Base-by-base conservation (phyloP, 1,140 invertebrate genomes). In the Sminthurides bifidus region DNA sequence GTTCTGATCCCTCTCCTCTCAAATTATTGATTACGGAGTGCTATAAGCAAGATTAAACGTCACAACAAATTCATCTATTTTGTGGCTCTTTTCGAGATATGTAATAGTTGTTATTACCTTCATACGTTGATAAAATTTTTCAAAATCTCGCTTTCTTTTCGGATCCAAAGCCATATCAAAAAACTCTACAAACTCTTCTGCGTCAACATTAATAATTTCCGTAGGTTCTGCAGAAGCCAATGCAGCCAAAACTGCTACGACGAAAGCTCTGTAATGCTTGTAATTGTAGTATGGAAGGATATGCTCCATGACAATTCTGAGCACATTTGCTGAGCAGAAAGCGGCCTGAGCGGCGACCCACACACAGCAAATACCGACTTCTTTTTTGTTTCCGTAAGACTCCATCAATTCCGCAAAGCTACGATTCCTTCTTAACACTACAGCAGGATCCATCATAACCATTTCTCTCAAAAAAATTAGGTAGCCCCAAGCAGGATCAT, bases 231-330 rank as follows among this genome's bases (percentile, higher is more conserved):
- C 52, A 14, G 29, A 29, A 24, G 53, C 30, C 17, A 65, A 14
- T 15, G 56, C 31, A 5, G 24, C 23, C 3, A 65, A 48, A 23
- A 48, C 44, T 31, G 38, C 31, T 2, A 65, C 46, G 38, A 65
- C 48, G 30, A 65, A 65, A 33, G n/a, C 43, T 57, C 59, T 65
- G 55, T 61, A 65, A 31, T 65, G 63, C 35, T 65, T 65, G 45
- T 52, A 65, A 33, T 54, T 58, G 51, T 61, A 61, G 38, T 48
- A 65, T 15, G 63, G 63, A 10, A 65, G 43, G 12, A 65, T 38
- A 31, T 65, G 55, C n/a, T 58, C 45, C 15, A 33, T 8, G 5
- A 59, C 56, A 59, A 65, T 65, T 65, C 60, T 61, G 55, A 61
- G 59, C 30, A 59, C 43, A 40, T 60, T 44, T 19, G 57, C 50